Evolutionary conservation across 2,113 vertebrate genomes (phyloP), one percentile per base, ranked within the genome.

Genomic region (Glaucidium brasilianum): DNA sequence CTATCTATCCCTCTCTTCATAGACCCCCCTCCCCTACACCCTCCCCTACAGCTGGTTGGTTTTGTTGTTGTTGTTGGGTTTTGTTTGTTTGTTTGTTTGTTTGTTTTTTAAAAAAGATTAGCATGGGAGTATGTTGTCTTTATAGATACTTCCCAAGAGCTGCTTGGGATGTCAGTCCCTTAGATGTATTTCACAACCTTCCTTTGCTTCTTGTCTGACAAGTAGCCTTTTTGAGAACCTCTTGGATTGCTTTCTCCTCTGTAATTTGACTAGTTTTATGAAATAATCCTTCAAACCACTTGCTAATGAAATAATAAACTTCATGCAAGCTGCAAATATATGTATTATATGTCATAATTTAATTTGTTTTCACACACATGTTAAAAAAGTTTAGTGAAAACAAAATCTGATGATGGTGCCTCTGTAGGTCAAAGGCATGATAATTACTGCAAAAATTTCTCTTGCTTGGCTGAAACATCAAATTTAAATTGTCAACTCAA

Each of bases 101-200:
- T n/a, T n/a, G n/a, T n/a, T n/a, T n/a, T n/a, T n/a, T n/a, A n/a
- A n/a, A n/a, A n/a, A n/a, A n/a, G 29, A 21, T 3, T 34, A 73
- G 0, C 2, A 26, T 11, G 6, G 0, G 0, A 62, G 22, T 43
- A 49, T 8, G 32, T 30, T 45, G 12, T 27, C 30, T 81, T 73
- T 67, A 25, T 32, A 90, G 19, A 4, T 27, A 50, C 66, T 88
- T 88, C 27, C 25, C 34, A 60, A 81, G 29, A 85, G 5, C 26
- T 75, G 8, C 8, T 37, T 56, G 13, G 9, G 9, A 26, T 41
- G 11, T 63, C 11, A 64, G 23, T 23, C 43, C 13, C 22, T 74
- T 66, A 35, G 4, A 17, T 15, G 1, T 49, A 15, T 66, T 73
- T 92, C 29, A 59, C 6, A 79, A 43, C 3, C 13, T 55, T 78